phyloP scores from a whole-genome alignment of 2,113 vertebrate genomes.

The Rafetus swinhoei region DNA sequence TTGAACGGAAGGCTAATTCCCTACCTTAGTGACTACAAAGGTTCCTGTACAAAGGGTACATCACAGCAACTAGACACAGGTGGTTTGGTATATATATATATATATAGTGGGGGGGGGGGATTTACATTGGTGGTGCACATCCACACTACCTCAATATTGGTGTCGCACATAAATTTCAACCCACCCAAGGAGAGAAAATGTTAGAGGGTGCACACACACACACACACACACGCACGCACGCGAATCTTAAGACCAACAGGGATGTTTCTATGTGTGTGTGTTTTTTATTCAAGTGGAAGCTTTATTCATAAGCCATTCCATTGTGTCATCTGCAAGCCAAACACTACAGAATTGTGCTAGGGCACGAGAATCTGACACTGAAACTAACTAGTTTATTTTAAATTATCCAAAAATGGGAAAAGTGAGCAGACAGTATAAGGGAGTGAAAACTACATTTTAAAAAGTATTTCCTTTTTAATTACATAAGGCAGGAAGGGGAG shows the following conservation, averaged over 20 bases:
- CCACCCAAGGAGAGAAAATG: too few relatives aligned
- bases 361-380: not conserved
- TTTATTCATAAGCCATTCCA: not conserved
- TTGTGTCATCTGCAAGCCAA: not conserved
- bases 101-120: too few relatives aligned
- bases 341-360: not conserved
- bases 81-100: too few relatives aligned
- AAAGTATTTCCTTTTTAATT: not conserved
- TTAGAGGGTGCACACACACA: too few relatives aligned
- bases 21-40: too few relatives aligned
- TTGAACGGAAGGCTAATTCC: too few relatives aligned
- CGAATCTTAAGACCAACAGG: rapidly evolving
- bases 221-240: too few relatives aligned
- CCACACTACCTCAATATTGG: too few relatives aligned
- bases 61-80: too few relatives aligned
- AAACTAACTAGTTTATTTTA: not conserved
- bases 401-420: not conserved
- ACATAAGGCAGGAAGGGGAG: not conserved
- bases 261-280: not conserved
- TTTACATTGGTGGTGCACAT: too few relatives aligned
- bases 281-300: not conserved
- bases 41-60: too few relatives aligned
- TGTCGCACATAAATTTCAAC: too few relatives aligned
- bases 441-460: not conserved
- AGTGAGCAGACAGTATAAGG: not conserved